Evolutionary conservation across 2,797 vertebrate species (phyloP).

Genomic region (Sebastes trivittatus): DNA sequence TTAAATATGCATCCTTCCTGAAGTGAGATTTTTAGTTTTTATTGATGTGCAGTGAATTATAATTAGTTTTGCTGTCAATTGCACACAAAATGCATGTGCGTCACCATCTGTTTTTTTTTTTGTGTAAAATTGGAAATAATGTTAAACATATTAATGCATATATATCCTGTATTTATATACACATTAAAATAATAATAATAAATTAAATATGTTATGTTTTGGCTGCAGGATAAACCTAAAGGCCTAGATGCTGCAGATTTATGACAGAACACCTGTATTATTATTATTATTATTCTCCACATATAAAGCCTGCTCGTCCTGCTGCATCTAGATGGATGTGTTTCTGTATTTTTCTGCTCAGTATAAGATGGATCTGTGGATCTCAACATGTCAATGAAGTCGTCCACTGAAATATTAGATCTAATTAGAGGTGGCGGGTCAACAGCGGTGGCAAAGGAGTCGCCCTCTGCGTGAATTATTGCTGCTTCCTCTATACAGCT

Average conservation of each 20-base stretch:
- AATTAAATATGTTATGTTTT: neutral
- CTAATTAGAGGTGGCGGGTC: slow-evolving; percentile 83
- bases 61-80: neutral
- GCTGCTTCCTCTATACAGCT: slow-evolving; percentile 53
- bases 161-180: neutral
- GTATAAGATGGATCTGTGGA: slow-evolving; percentile 70
- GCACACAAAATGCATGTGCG: neutral
- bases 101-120: too few relatives aligned
- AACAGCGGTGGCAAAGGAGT: slow-evolving; percentile 69
- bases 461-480: slow-evolving; percentile 80
- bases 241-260: slow-evolving; percentile 20
- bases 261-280: neutral
- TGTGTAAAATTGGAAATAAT: neutral
- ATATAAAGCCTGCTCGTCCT: neutral
- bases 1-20: neutral
- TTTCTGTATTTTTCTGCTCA: slow-evolving; percentile 27
- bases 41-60: neutral
- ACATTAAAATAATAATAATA: neutral
- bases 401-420: slow-evolving; percentile 81
- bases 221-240: neutral
- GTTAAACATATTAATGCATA: neutral
- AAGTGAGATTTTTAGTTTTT: neutral
- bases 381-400: slow-evolving; percentile 77
- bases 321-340: neutral
- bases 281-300: neutral